A percentile compares a stretch with the other conserved stretches of the same genome.
Evolutionary conservation across 2,113 vertebrate genomes (phyloP).

Genomic region (Lamprologus sp.): DNA sequence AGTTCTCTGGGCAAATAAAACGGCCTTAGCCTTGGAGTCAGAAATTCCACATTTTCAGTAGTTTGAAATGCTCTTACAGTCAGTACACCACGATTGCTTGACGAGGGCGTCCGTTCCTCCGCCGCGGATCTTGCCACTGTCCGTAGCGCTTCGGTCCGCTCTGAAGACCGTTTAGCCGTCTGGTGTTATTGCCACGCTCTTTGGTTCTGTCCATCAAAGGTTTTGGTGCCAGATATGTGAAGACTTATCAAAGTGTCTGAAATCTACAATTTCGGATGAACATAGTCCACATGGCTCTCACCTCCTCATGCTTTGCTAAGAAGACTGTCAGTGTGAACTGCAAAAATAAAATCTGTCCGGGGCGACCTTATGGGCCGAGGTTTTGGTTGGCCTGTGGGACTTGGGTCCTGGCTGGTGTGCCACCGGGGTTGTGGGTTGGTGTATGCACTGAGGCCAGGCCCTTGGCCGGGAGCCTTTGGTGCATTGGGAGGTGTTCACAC

Average conservation of each 20-base stretch:
- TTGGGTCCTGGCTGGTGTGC: background rate
- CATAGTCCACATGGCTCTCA: background rate
- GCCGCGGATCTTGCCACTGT: background rate
- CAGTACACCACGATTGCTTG: background rate
- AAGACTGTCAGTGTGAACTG: background rate
- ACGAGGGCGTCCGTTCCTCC: background rate
- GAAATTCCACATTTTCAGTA: background rate
- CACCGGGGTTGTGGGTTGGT: background rate
- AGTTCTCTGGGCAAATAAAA: background rate
- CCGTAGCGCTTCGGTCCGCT: fast-evolving
- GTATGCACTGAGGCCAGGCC: background rate
- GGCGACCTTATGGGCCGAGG: background rate
- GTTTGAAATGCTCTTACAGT: background rate
- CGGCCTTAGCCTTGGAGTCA: background rate
- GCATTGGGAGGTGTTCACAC: background rate
- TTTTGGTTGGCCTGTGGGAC: background rate
- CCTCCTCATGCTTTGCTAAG: background rate
- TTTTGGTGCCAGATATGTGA: background rate
- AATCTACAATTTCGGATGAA: background rate
- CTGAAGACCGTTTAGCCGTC: background rate
- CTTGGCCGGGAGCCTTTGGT: fast-evolving
- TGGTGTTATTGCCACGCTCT: background rate
- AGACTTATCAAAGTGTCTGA: background rate
- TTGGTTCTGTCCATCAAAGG: background rate
- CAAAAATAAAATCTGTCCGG: background rate